phyloP scores from a whole-genome alignment of 2,113 vertebrate species.

The Macrotis lagotis region DNA sequence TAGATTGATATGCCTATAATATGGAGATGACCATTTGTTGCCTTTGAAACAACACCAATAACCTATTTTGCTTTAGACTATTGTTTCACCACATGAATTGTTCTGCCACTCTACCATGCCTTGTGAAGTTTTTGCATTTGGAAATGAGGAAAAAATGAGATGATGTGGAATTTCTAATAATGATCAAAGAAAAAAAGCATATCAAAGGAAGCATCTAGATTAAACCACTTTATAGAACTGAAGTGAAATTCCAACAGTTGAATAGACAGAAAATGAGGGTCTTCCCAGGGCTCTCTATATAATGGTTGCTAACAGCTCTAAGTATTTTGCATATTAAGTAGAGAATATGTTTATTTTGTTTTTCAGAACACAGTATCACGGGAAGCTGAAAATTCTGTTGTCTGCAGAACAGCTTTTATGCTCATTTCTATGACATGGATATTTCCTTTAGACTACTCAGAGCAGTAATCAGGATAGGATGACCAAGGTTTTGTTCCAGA shows the following conservation, averaged over 20 bases:
- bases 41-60: not conserved
- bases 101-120: not conserved
- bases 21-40: not conserved
- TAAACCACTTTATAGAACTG: not conserved
- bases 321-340: not conserved
- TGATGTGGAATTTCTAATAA: conserved; percentile 19
- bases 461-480: not conserved
- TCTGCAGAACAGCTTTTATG: not conserved
- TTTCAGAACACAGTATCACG: not conserved
- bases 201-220: conserved; percentile 14
- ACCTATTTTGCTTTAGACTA: not conserved
- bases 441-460: not conserved
- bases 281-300: not conserved
- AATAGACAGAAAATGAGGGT: not conserved
- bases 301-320: not conserved
- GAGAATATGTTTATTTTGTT: not conserved
- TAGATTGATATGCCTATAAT: not conserved
- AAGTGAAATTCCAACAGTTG: not conserved
- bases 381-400: conserved; percentile 20
- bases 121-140: not conserved
- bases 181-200: not conserved
- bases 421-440: not conserved
- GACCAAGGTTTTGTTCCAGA: not conserved
- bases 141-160: not conserved
- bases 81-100: not conserved